These are phyloP conservation scores for Fringilla coelebs DNA, from an alignment of 2,797 vertebrate genomes.

Conservation along the genomic window DNA sequence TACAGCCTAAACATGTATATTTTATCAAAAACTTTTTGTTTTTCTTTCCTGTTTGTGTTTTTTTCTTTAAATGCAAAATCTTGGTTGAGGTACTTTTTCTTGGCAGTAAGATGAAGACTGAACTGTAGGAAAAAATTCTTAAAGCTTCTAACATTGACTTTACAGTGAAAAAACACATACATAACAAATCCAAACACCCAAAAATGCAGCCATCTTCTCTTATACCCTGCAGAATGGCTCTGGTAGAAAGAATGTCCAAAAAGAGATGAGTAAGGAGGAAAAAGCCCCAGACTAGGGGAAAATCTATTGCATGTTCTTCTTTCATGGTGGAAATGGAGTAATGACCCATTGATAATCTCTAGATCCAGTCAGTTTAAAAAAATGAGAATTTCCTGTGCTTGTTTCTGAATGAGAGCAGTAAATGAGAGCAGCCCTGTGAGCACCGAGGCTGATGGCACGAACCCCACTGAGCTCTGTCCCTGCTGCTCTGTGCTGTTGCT, in stretches of 20 bases:
- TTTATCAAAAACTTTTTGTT: not conserved
- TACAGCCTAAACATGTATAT: not conserved
- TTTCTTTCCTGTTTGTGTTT: not conserved
- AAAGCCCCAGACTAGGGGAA: not conserved
- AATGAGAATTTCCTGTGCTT: not conserved
- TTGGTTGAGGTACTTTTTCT: not conserved
- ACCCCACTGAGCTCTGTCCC: not conserved
- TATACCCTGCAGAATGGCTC: not conserved
- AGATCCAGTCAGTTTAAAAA: not conserved
- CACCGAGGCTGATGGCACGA: not conserved
- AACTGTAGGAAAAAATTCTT: not conserved
- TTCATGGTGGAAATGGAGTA: not conserved
- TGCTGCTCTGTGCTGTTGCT: not conserved
- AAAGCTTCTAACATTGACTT: not conserved
- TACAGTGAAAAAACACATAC: not conserved
- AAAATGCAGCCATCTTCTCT: not conserved
- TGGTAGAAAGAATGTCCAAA: not conserved
- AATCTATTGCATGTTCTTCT: not conserved
- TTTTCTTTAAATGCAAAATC: not conserved
- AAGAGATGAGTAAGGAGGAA: not conserved
- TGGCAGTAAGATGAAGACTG: not conserved
- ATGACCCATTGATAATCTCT: not conserved
- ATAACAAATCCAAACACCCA: not conserved
- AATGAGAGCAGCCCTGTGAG: not conserved
- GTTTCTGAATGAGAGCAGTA: not conserved